A percentile compares a stretch with the other conserved stretches of the same genome.
These are phyloP conservation scores for Sthenelais limicola DNA, from an alignment of 2,888 invertebrate genomes.

Conservation along the genomic window DNA sequence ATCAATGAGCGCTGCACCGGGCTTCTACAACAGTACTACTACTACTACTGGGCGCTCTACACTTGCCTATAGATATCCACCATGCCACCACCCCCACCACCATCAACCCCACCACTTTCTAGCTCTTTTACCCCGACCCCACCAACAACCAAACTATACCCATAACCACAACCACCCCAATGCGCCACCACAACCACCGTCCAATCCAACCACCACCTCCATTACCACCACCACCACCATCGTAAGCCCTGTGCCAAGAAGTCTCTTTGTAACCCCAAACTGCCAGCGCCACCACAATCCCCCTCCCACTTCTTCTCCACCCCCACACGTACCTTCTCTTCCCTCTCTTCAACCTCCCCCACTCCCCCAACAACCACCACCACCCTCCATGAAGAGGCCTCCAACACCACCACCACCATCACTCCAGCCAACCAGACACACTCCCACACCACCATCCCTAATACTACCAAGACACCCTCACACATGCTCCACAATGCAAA, in stretches of 20 bases:
- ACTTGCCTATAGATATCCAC: too few species aligned
- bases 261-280: too few species aligned
- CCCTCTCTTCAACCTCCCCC: neutral
- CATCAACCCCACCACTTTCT: neutral
- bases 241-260: neutral
- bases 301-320: neutral
- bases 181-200: neutral
- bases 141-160: neutral
- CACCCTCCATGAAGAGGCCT: too few species aligned
- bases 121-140: neutral
- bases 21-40: too few species aligned
- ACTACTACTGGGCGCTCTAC: too few species aligned
- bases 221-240: neutral
- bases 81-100: neutral
- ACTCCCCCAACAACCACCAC: neutral
- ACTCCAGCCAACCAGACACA: too few species aligned
- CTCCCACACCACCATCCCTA: too few species aligned
- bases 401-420: too few species aligned
- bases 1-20: too few species aligned
- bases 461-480: too few species aligned
- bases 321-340: neutral
- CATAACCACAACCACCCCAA: neutral
- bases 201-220: neutral
- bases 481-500: too few species aligned
- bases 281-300: too few species aligned